These are phyloP conservation scores for Drosophila eugracilis DNA, from an alignment of 1,140 invertebrate genomes.

Conservation along the genomic window DNA sequence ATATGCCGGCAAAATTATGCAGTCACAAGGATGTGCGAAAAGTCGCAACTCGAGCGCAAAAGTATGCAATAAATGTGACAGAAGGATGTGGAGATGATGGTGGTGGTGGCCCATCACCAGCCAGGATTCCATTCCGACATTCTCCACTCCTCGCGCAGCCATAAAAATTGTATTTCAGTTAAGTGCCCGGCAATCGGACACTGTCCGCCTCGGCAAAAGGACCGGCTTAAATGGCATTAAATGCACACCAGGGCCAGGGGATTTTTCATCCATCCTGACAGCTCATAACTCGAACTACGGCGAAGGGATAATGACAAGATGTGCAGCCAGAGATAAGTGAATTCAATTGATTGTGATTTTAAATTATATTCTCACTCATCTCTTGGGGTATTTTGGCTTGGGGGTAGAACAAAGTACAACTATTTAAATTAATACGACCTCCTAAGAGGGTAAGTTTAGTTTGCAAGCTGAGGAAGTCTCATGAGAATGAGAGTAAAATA, in stretches of 20 bases:
- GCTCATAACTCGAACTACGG: slow-evolving; percentile 27
- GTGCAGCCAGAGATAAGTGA: neutral
- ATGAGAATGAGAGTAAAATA: too few species aligned
- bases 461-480: too few species aligned
- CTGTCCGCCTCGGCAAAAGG: slow-evolving; percentile 40
- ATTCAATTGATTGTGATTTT: slow-evolving; percentile 1
- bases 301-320: slow-evolving; percentile 1
- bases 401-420: too few species aligned
- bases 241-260: slow-evolving; percentile 29
- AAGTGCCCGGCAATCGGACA: slow-evolving; percentile 61
- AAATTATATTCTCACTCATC: neutral
- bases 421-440: too few species aligned
- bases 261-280: slow-evolving; percentile 19
- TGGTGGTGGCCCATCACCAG: neutral
- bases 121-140: neutral
- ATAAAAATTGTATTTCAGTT: slow-evolving; percentile 70
- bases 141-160: slow-evolving; percentile 3
- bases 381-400: too few species aligned
- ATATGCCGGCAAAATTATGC: slow-evolving; percentile 72
- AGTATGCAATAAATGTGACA: slow-evolving; percentile 59
- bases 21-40: slow-evolving; percentile 69
- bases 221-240: slow-evolving; percentile 69
- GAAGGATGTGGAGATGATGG: slow-evolving; percentile 4
- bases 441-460: too few species aligned
- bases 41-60: slow-evolving; percentile 61